These are phyloP conservation scores for Melangyna quadrimaculata DNA, from an alignment of 2,888 invertebrate species.

Conservation along the genomic window DNA sequence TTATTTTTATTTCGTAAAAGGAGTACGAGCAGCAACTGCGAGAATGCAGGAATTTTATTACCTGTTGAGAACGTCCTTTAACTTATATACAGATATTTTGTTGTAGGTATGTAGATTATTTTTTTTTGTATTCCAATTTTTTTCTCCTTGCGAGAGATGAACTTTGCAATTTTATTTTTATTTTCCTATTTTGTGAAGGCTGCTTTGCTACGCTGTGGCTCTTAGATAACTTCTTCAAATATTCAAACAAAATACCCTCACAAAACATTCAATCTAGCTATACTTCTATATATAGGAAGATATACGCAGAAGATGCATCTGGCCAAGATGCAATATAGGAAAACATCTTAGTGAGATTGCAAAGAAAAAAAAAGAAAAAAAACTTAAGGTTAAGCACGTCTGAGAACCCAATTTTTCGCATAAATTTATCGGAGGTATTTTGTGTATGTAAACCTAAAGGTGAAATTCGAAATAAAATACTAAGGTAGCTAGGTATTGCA, in stretches of 20 bases:
- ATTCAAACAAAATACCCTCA: conserved; percentile 35
- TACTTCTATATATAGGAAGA: background rate
- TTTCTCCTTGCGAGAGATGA: background rate
- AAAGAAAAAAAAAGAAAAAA: no score
- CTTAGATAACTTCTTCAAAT: conserved; percentile 25
- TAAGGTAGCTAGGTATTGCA: no score
- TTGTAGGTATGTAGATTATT: background rate
- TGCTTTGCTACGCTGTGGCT: background rate
- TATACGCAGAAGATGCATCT: conserved; percentile 9
- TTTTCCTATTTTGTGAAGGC: background rate
- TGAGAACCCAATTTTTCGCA: background rate
- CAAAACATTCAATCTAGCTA: background rate
- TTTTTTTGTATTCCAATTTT: conserved; percentile 16
- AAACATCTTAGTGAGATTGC: background rate
- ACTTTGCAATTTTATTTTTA: conserved; percentile 12
- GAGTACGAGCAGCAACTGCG: background rate
- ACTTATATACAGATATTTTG: background rate
- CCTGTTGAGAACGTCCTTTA: conserved; percentile 59
- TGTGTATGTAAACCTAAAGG: no score
- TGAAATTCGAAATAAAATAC: background rate
- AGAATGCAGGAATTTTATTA: conserved; percentile 63
- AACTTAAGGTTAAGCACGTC: conserved; percentile 2
- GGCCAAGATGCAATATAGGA: background rate
- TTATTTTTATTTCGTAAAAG: conserved; percentile 5
- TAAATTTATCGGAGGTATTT: background rate